Evolutionary conservation across 2,888 invertebrate species (phyloP), one percentile per base, ranked within the genome.

Genomic region (Sinohyriopsis cumingii): DNA sequence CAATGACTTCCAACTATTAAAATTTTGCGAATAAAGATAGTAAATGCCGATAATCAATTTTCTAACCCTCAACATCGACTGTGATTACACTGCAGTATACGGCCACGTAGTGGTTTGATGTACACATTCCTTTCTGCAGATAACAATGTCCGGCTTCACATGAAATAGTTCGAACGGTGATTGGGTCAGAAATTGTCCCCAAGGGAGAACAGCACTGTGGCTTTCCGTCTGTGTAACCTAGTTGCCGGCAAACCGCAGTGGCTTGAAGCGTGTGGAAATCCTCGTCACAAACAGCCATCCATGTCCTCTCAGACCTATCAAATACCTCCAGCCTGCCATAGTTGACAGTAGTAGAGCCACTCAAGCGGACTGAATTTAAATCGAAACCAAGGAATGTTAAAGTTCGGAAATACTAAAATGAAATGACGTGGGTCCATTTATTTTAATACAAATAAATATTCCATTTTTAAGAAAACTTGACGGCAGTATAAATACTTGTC

Each of bases 281-380:
- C 24, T 78, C 61, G n/a, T 73, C 77, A 68, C 80, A 81, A 2
- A 79, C 71, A 25, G 72, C 70, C 15, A 75, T 65, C 71, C 75
- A 73, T 18, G 60, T 67, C 45, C 61, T 56, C 19, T 66, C 68
- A 18, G 25, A 28, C 25, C 54, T 55, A 55, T 77, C 65, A 65
- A 66, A 77, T 59, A 81, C 66, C 61, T 81, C 80, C 15, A 79
- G 62, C 18, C 78, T 66, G 18, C 80, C 80, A 63, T 76, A 81
- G 59, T 79, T 72, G 1, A 67, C 45, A 20, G 68, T 71, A 2
- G 70, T 71, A 5, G 75, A 77, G 4, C 77, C 79, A 20, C 55
- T 25, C 2, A 81, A 62, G 54, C 75, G 75, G 15, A 75, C 80
- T 81, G 59, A 33, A 71, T 61, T 33, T 45, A 45, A 45, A 45